Percentiles rank a stretch among this genome's conserved stretches.
Conservation (phyloP, 2,113 vertebrate species). For the Leptocoma aspasia region DNA sequence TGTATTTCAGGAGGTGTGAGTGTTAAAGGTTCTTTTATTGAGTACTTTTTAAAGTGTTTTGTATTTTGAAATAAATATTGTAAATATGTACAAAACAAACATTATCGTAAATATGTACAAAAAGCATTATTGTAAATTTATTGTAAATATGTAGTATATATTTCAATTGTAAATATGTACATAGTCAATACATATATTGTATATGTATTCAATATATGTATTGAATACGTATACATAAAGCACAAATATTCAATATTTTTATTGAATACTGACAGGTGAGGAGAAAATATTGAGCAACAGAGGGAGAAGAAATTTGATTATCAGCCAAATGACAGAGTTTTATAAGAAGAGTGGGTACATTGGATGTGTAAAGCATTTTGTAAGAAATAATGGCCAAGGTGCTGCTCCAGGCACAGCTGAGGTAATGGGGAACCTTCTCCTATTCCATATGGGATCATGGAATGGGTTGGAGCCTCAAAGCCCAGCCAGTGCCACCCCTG, state of each 20-base stretch:
- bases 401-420: neutral
- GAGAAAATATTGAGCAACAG: neutral
- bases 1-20: no score
- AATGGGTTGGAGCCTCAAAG: neutral
- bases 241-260: neutral
- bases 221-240: no score
- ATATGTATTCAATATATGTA: no score
- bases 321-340: neutral
- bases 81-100: no score
- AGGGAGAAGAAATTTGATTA: neutral
- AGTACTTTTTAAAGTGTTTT: no score
- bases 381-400: neutral
- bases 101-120: no score
- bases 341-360: accelerated
- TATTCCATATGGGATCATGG: neutral
- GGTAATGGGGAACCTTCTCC: neutral
- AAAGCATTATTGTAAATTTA: no score
- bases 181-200: no score
- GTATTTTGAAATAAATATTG: no score
- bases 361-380: neutral
- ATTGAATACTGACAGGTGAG: neutral
- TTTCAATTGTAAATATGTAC: no score
- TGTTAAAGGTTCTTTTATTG: no score
- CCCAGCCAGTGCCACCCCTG: accelerated
- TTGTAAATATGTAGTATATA: no score